Conservation (phyloP, 2,888 invertebrate genomes). For the Eumacrocentrus americanus region DNA sequence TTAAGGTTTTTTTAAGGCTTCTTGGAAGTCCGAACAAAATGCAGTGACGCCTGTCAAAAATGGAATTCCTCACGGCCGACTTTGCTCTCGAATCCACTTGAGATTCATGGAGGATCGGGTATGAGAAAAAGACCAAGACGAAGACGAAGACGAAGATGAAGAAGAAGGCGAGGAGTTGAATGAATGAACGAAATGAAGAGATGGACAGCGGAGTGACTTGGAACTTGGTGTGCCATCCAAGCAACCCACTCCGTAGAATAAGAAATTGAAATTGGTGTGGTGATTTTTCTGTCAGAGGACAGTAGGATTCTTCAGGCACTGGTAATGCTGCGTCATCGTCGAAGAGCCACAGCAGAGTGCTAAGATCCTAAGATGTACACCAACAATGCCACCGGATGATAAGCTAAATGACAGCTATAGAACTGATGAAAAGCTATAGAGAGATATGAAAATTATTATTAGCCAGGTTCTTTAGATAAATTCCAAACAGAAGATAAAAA, state of each 20-base stretch:
- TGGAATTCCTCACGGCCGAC: conserved; percentile 34
- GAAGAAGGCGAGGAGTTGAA: not conserved
- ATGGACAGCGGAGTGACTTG: conserved; percentile 18
- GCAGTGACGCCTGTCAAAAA: conserved; percentile 39
- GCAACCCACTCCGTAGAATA: conserved; percentile 20
- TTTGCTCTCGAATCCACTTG: conserved; percentile 26
- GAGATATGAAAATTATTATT: not conserved
- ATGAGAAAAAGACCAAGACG: conserved; percentile 2
- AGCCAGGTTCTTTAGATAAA: not conserved
- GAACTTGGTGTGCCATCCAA: conserved; percentile 4
- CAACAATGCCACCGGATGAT: conserved; percentile 6
- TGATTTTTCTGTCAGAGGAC: conserved; percentile 19
- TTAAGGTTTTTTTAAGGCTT: conserved; percentile 17
- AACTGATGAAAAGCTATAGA: not conserved
- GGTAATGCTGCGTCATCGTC: conserved; percentile 22
- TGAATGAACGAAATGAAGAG: conserved; percentile 28
- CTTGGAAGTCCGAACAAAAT: conserved; percentile 26
- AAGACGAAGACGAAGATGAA: conserved; percentile 9
- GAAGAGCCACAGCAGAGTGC: conserved; percentile 11
- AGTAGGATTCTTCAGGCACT: conserved; percentile 9
- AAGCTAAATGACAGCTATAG: not conserved
- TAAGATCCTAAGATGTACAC: conserved; percentile 1
- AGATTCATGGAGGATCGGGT: conserved; percentile 5
- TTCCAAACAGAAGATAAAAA: not conserved
- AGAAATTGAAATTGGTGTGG: conserved; percentile 26